These are phyloP conservation scores for Galeopterus variegatus DNA, from an alignment of 2,113 vertebrate species.

Conservation along the genomic window DNA sequence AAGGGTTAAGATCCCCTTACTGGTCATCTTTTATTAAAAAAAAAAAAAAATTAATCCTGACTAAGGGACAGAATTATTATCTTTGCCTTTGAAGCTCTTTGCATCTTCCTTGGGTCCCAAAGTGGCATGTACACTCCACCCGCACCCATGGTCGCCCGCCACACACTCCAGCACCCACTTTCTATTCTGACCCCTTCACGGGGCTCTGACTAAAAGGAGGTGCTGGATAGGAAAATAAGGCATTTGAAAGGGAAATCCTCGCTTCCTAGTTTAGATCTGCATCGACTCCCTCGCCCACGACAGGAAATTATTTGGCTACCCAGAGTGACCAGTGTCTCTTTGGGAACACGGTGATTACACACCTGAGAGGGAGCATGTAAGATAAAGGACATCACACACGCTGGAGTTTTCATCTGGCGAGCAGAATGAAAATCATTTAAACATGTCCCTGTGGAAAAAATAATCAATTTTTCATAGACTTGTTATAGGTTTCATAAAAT, in stretches of 20 bases:
- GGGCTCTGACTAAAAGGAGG: not conserved
- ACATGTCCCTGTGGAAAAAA: conserved; percentile 79
- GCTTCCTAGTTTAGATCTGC: not conserved
- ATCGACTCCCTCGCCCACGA: not conserved
- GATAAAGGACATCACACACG: conserved; percentile 42
- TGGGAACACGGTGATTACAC: conserved; percentile 55
- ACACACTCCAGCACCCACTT: accelerated
- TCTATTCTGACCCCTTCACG: not conserved
- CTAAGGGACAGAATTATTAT: not conserved
- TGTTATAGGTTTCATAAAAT: conserved; percentile 82
- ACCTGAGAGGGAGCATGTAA: conserved; percentile 67
- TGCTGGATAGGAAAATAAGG: not conserved
- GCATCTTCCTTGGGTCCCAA: not conserved
- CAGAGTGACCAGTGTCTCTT: conserved; percentile 56
- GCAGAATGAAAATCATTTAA: conserved; percentile 78
- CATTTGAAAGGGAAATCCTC: conserved; percentile 37
- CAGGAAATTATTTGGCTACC: conserved; percentile 61
- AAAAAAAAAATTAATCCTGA: not conserved
- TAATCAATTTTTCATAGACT: conserved; percentile 85
- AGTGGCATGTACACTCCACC: accelerated
- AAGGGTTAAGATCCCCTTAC: too few species aligned
- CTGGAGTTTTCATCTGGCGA: conserved; percentile 72
- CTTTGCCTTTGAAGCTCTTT: not conserved
- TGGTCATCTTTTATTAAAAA: too few species aligned
- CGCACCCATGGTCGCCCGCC: not conserved